Base-by-base conservation (phyloP, 64 coral and sea anemone species). In the Dendronephthya gigantea region DNA sequence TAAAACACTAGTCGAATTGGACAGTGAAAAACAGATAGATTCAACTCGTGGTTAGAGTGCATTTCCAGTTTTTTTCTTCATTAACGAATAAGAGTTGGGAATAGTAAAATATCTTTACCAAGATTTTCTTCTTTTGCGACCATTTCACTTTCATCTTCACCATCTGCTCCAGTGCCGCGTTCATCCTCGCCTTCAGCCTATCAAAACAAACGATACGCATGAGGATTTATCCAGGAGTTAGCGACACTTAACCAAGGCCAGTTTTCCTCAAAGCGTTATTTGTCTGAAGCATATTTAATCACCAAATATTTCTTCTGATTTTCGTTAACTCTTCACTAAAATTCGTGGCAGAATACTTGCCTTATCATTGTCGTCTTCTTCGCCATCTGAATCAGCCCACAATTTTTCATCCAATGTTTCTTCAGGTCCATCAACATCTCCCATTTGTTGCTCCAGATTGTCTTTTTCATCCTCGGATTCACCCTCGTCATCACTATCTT, bases 81-180 rank as follows among this genome's bases (percentile, higher is more conserved):
- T 6, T 45, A 45, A 45, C 11, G 41, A 27, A 62, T n/a, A 1
- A n/a, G 10, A 62, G 19, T 62, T 19, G 16, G 25, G 25, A 2
- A 47, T 39, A 8, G 39, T 84, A 10, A 85, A 48, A 35, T n/a
- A 2, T 1, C 0, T 19, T 23, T 36, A 96, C 93, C 94, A 90
- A 89, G 88, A 48, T 96, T 96, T 36, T 96, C 94, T 87, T 93
- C 94, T 38, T 96, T 96, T 14, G 94, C 94, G 29, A 96, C 94
- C 47, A 96, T 45, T 48, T 92, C 83, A 39, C 88, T 90, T 31
- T 96, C 85, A 27, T 88, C 28, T 83, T 93, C 89, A 5, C 91
- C 85, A 33, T 90, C 91, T 0, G 94, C 88, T 10, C 94, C 94
- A 25, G 89, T 59, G 30, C 91, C 94, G 83, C 88, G 90, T n/a